phyloP scores from a whole-genome alignment of 2,888 invertebrate genomes.

The Tipula vernalis region DNA sequence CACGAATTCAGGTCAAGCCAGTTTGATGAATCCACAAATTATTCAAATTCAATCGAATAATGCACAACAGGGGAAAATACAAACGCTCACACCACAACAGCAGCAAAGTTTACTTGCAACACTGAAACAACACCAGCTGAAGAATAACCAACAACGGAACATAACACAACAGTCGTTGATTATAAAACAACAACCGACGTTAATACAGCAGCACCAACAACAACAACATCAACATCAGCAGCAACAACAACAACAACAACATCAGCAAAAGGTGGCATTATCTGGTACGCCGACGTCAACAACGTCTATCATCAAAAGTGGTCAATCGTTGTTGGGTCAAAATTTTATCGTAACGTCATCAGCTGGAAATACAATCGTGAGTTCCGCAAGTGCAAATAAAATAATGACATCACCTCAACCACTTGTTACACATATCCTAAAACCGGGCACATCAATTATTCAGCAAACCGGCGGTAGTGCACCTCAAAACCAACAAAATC shows the following conservation, averaged over 20 bases:
- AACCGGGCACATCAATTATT: slow-evolving; percentile 15
- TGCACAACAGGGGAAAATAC: slow-evolving; percentile 21
- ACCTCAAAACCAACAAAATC: not conserved
- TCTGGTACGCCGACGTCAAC: not conserved
- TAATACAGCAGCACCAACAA: slow-evolving; percentile 17
- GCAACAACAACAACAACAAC: slow-evolving; percentile 16
- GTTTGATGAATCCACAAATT: slow-evolving; percentile 19
- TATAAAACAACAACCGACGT: slow-evolving; percentile 19
- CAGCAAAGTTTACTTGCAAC: slow-evolving; percentile 31
- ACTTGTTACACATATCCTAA: slow-evolving; percentile 21
- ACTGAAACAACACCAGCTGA: slow-evolving; percentile 26
- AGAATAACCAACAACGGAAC: slow-evolving; percentile 10
- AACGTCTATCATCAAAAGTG: not conserved
- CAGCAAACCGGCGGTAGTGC: not conserved
- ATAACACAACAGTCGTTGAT: slow-evolving; percentile 16
- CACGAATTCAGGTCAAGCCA: slow-evolving; percentile 14
- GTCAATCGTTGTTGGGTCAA: not conserved
- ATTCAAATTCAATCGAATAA: slow-evolving; percentile 20
- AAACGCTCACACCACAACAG: slow-evolving; percentile 29
- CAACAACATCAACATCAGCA: slow-evolving; percentile 10
- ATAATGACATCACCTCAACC: slow-evolving; percentile 18
- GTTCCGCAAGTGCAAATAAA: not conserved
- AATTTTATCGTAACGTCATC: slow-evolving; percentile 6
- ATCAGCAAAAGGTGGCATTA: slow-evolving; percentile 6
- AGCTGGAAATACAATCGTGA: not conserved